Percentiles rank a stretch among this genome's conserved stretches.
These are phyloP conservation scores for Leptinotarsa defecta DNA, from an alignment of 1,140 invertebrate species.

Conservation along the genomic window DNA sequence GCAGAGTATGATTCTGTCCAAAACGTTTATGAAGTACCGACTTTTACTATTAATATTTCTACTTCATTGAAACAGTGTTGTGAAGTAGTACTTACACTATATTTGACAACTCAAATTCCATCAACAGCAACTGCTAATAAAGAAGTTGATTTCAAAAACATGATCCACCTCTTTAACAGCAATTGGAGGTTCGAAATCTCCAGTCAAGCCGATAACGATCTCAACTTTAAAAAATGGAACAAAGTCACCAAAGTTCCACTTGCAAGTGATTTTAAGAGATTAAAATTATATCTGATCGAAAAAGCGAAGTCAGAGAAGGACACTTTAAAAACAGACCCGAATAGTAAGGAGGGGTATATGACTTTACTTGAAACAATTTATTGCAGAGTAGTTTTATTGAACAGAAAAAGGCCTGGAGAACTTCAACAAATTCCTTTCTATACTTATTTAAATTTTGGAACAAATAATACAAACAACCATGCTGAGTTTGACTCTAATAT, in stretches of 20 bases:
- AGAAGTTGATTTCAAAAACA: slow-evolving; percentile 22
- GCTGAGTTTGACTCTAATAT: slow-evolving; percentile 31
- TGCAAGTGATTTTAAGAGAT: slow-evolving; percentile 49
- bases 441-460: neutral
- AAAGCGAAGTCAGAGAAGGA: slow-evolving; percentile 31
- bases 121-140: neutral
- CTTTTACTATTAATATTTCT: slow-evolving; percentile 40
- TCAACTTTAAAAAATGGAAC: slow-evolving; percentile 50
- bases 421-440: slow-evolving; percentile 15
- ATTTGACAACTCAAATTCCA: neutral
- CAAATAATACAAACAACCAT: slow-evolving; percentile 12
- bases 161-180: neutral
- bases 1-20: slow-evolving; percentile 30
- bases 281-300: slow-evolving; percentile 2
- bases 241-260: slow-evolving; percentile 50
- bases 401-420: slow-evolving; percentile 43
- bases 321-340: slow-evolving; percentile 25
- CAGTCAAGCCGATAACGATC: slow-evolving; percentile 42
- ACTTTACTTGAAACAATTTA: slow-evolving; percentile 42
- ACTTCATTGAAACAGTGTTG: slow-evolving; percentile 44
- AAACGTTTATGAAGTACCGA: slow-evolving; percentile 33
- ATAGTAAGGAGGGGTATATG: slow-evolving; percentile 35
- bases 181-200: slow-evolving; percentile 39
- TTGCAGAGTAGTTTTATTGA: slow-evolving; percentile 44
- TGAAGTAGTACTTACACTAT: slow-evolving; percentile 31